phyloP scores from a whole-genome alignment of 2,797 vertebrate species.

The Taenioides sp. region DNA sequence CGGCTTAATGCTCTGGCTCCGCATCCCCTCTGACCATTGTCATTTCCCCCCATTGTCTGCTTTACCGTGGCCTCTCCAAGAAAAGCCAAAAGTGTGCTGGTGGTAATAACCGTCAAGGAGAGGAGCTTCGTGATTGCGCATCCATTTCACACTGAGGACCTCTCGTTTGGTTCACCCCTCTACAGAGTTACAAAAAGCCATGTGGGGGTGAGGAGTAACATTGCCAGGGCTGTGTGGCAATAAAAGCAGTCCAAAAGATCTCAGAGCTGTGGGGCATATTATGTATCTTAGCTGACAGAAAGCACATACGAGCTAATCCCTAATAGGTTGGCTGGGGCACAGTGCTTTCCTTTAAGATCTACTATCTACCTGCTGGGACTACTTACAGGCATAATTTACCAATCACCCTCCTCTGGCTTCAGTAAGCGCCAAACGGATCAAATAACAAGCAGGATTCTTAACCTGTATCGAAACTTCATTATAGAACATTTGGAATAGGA shows the following conservation, averaged over 20 bases:
- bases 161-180: conserved; percentile 50
- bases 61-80: conserved; percentile 70
- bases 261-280: conserved; percentile 22
- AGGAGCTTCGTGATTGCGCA: conserved; percentile 73
- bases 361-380: conserved; percentile 44
- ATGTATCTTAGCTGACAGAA: conserved; percentile 57
- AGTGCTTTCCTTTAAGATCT: conserved; percentile 47
- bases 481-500: conserved; percentile 26
- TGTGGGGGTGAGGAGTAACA: conserved; percentile 60
- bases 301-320: conserved; percentile 63
- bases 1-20: conserved; percentile 72
- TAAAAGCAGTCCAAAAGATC: conserved; percentile 46
- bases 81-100: conserved; percentile 66
- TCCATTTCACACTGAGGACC: conserved; percentile 73
- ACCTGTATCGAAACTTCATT: conserved; percentile 26
- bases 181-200: conserved; percentile 63
- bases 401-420: conserved; percentile 44
- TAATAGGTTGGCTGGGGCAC: conserved; percentile 60
- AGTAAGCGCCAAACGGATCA: conserved; percentile 48
- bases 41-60: conserved; percentile 68
- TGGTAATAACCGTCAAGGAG: conserved; percentile 79
- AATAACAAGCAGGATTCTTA: conserved; percentile 33
- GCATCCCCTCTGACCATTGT: conserved; percentile 75
- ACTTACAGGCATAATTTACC: conserved; percentile 50
- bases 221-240: conserved; percentile 63